Conservation (phyloP, 2,797 vertebrate species). For the Enteromius paludinosus region DNA sequence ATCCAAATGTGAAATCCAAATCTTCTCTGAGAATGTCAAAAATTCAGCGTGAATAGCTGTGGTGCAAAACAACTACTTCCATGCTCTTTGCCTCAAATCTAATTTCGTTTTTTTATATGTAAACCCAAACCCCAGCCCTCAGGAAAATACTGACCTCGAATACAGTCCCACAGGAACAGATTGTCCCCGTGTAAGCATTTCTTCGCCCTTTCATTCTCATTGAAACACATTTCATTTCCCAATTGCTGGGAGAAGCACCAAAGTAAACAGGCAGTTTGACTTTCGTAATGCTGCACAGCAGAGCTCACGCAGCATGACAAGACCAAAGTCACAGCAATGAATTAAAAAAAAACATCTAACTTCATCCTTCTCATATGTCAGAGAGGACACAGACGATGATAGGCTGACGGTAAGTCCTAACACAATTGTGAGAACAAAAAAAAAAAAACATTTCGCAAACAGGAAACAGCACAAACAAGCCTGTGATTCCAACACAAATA, state of each 20-base stretch:
- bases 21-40: neutral
- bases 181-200: neutral
- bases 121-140: conserved; percentile 21
- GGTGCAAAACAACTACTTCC: neutral
- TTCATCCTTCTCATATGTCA: conserved; percentile 73
- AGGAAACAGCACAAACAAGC: conserved; percentile 73
- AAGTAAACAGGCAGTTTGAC: conserved; percentile 59
- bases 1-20: neutral
- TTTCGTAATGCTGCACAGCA: conserved; percentile 15
- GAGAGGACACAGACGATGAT: conserved; percentile 36
- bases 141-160: conserved; percentile 32
- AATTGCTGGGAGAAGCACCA: conserved; percentile 36
- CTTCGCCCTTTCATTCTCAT: conserved; percentile 21
- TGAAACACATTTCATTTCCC: conserved; percentile 26
- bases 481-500: conserved; percentile 71
- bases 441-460: conserved; percentile 51
- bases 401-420: conserved; percentile 60
- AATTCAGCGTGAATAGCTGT: conserved; percentile 24
- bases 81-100: conserved; percentile 4
- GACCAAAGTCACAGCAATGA: conserved; percentile 42
- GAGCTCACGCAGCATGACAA: conserved; percentile 38
- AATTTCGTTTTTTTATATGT: neutral
- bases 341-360: conserved; percentile 62
- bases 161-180: conserved; percentile 28
- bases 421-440: conserved; percentile 50